Evolutionary conservation across 2,113 vertebrate species (phyloP).

Genomic region (Amphiprion percula): DNA sequence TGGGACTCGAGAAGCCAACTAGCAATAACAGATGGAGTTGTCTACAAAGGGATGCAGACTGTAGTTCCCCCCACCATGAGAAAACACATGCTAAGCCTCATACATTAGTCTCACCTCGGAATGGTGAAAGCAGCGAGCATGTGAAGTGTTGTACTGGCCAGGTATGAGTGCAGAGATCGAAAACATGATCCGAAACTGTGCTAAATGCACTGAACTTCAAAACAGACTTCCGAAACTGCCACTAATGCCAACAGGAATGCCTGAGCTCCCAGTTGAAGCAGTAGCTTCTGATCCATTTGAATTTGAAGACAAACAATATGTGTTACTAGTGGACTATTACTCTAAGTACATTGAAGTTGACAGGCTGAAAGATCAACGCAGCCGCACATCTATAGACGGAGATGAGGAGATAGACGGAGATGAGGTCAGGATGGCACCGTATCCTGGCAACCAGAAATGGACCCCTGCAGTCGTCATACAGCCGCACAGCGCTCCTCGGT

Average conservation of each 20-base stretch:
- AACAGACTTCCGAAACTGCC: neutral
- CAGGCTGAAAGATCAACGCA: neutral
- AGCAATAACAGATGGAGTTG: neutral
- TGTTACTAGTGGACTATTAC: neutral
- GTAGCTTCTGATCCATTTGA: neutral
- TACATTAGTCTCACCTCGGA: conserved; percentile 1
- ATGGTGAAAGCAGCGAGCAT: neutral
- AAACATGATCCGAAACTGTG: neutral
- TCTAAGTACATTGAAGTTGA: conserved; percentile 3
- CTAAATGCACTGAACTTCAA: neutral
- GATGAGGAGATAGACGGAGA: too few species aligned
- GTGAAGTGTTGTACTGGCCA: conserved; percentile 9
- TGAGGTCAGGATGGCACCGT: too few species aligned
- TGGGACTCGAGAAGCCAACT: neutral
- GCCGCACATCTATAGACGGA: neutral
- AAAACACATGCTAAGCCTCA: neutral
- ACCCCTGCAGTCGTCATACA: too few species aligned
- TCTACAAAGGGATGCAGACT: neutral
- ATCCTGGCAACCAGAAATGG: too few species aligned
- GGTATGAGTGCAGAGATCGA: neutral
- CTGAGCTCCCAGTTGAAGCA: neutral
- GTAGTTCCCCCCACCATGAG: neutral
- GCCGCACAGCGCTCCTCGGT: too few species aligned
- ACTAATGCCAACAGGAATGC: neutral
- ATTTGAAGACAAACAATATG: conserved; percentile 3